Percentiles rank a stretch among this genome's conserved stretches.
phyloP scores from a whole-genome alignment of 2,888 invertebrate species.

The Noctua fimbriata region DNA sequence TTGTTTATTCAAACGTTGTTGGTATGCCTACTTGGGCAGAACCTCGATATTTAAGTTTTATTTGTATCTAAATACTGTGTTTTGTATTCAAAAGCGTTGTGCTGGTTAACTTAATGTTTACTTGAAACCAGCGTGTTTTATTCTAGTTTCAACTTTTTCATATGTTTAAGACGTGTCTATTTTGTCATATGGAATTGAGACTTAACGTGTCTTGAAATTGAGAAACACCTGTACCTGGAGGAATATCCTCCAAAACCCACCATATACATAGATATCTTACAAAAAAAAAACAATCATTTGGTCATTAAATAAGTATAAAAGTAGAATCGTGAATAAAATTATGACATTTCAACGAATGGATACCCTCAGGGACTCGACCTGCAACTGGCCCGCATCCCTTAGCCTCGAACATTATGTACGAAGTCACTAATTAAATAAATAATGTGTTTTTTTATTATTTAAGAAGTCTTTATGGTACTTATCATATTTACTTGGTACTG shows the following conservation, averaged over 20 bases:
- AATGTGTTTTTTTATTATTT: not conserved
- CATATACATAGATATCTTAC: not conserved
- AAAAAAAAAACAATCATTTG: not conserved
- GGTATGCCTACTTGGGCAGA: conserved; percentile 24
- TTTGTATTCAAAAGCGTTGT: conserved; percentile 26
- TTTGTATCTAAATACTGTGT: conserved; percentile 19
- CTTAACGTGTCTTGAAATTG: not conserved
- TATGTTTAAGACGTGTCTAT: not conserved
- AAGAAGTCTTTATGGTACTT: not conserved
- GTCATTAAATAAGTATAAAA: conserved; percentile 25
- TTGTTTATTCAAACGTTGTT: conserved; percentile 44
- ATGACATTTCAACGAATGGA: conserved; percentile 59
- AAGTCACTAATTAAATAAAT: conserved; percentile 36
- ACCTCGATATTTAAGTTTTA: conserved; percentile 34
- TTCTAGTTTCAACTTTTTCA: not conserved
- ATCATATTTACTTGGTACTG: not conserved
- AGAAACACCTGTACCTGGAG: not conserved
- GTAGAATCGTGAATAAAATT: conserved; percentile 36
- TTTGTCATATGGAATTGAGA: not conserved
- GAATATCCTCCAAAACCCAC: not conserved
- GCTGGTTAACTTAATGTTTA: conserved; percentile 7
- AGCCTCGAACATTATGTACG: conserved; percentile 8
- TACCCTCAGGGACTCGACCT: conserved; percentile 40
- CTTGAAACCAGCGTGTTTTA: not conserved
- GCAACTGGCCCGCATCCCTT: conserved; percentile 48